Percentiles rank a stretch among this genome's conserved stretches.
Conservation (phyloP, 1,140 invertebrate species). For the Probaryconus sp. region DNA sequence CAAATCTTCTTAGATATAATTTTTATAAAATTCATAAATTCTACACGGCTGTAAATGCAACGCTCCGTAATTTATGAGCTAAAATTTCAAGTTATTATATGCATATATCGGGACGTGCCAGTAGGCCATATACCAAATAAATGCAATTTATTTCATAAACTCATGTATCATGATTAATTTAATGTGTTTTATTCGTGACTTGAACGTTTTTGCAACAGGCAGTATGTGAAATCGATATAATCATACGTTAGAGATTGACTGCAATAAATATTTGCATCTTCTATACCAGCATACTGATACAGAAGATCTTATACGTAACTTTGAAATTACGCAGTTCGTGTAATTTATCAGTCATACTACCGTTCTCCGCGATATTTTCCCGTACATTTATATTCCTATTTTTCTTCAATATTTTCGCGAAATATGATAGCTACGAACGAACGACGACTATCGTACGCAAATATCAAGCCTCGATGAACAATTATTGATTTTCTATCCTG, state of each 20-base stretch:
- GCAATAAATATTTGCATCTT: slow-evolving; percentile 64
- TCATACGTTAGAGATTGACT: slow-evolving; percentile 60
- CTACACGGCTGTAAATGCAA: no score
- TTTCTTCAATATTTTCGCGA: slow-evolving; percentile 50
- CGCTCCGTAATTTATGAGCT: no score
- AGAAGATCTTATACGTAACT: slow-evolving; percentile 50
- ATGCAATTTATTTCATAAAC: slow-evolving; percentile 52
- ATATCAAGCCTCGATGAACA: slow-evolving; percentile 26
- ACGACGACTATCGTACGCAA: slow-evolving; percentile 33
- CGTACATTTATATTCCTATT: slow-evolving; percentile 50
- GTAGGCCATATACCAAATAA: slow-evolving; percentile 17
- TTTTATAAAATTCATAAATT: no score
- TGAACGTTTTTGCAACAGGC: slow-evolving; percentile 26
- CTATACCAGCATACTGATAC: slow-evolving; percentile 50
- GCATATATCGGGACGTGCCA: no score
- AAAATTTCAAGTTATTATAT: no score
- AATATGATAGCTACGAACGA: slow-evolving; percentile 43
- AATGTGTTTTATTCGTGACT: slow-evolving; percentile 51
- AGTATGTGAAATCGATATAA: slow-evolving; percentile 60
- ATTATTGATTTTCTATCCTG: slow-evolving; percentile 24
- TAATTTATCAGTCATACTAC: slow-evolving; percentile 58
- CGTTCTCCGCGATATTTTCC: slow-evolving; percentile 53
- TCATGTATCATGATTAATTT: slow-evolving; percentile 48
- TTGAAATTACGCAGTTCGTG: slow-evolving; percentile 43
- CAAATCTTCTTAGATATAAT: no score